Evolutionary conservation across 1,140 invertebrate species (phyloP), one percentile per base, ranked within the genome.

Genomic region (Pseudomyrmex sp.): DNA sequence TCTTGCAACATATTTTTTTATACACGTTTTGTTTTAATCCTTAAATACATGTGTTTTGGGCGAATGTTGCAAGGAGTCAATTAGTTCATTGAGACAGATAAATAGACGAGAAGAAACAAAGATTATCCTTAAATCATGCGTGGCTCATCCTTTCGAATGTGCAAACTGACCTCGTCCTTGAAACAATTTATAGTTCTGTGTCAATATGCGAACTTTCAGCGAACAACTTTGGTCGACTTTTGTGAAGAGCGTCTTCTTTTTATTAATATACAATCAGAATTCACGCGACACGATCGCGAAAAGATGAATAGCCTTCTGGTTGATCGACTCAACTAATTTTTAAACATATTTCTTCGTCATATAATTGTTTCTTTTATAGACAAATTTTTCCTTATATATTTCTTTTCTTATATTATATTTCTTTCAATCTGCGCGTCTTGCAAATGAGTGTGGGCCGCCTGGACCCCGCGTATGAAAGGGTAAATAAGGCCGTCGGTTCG

Each of bases 401-500:
- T 35, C 18, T 3, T 18, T n/a, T 62, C 13, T 20, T 20, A 62
- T 23, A 35, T n/a, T 46, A 35, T n/a, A 12, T 20, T 10, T 63
- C 63, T 75, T n/a, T 23, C 26, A 4, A n/a, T 50, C 20, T 23
- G 44, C 44, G 4, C 44, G 23, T 66, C 12, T 76, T 50, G 74
- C 23, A 23, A 80, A 72, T 35, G 35, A 35, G 76, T 80, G 76
- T 80, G 76, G 76, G 76, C 66, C 44, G 66, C 66, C 76, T 66
- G 76, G 76, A 12, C 23, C 56, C 26, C 35, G 62, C 44, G 44
- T 46, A 83, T 88, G 83, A 86, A 85, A 89, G 93, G 93, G 91
- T 93, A 93, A 94, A 94, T 94, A 94, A 93, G 93, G 93, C 92
- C 93, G 93, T 70, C 85, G 91, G 90, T 94, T 93, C 87, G 93